Evolutionary conservation across 2,113 vertebrate species (phyloP), one percentile per base, ranked within the genome.

Genomic region (Vimba vimba): DNA sequence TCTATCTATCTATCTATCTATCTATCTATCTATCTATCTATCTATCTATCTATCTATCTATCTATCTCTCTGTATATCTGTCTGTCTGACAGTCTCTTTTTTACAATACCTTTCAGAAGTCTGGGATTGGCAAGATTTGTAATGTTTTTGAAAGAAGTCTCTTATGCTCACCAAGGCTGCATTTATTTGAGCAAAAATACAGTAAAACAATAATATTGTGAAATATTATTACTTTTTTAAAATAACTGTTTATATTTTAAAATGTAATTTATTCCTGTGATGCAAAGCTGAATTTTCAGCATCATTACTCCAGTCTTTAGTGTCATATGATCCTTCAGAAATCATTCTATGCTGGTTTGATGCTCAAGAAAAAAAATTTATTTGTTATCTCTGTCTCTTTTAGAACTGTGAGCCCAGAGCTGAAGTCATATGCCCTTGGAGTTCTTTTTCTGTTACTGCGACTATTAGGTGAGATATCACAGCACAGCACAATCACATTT

Each of bases 381-480:
- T 69, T 69, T 66, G 64, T 66, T 23, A 21, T 71, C 68, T 71
- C 68, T 71, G 39, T 33, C 33, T 71, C 36, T 92, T 50, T 19
- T 79, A 99, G 98, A 94, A 97, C 98, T 0, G 98, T 99, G 92
- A 99, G 95, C 93, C 97, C 98, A 0, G 98, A 99, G 87, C 95
- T 99, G 88, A 99, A 99, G 90, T 99, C 98, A 0, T 99, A 99
- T 0, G 98, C 98, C 39, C 94, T 99, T 71, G 98, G 98, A 87
- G 96, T 99, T 73, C 94, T 99, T 79, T 99, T 99, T 85, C 96
- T 99, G 52, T 93, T 99, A 87, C 95, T 99, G 0, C 96, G 98
- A 90, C 93, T 99, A 71, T 91, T 99, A 4, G 98, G 98, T 99
- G 94, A 86, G 97, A 94, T 11, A 45, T 85, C 52, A 23, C 9